These are phyloP conservation scores for Cephus spinipes DNA, from an alignment of 2,888 invertebrate species.

Conservation along the genomic window DNA sequence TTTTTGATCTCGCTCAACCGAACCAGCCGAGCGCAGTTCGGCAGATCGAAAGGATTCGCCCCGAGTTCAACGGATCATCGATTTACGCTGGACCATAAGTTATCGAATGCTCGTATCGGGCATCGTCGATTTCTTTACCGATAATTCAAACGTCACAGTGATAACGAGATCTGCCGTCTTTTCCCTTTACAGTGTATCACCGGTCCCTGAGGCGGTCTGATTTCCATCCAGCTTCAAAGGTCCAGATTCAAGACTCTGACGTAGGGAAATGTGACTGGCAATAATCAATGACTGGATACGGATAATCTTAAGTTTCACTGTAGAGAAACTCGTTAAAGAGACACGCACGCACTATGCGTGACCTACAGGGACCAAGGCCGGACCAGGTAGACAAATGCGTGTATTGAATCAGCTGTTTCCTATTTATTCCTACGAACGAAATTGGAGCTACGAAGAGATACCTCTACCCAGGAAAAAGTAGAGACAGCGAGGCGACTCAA, in stretches of 20 bases:
- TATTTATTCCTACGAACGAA: neutral
- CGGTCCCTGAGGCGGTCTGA: neutral
- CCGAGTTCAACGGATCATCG: neutral
- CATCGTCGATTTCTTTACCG: neutral
- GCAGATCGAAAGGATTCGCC: neutral
- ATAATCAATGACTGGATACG: neutral
- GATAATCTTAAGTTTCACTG: neutral
- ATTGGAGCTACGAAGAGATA: neutral
- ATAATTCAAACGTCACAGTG: neutral
- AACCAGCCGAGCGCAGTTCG: neutral
- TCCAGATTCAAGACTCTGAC: neutral
- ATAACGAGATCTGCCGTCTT: neutral
- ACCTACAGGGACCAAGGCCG: neutral
- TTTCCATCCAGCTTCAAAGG: neutral
- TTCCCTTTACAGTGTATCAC: neutral
- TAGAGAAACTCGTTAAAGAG: neutral
- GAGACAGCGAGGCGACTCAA: neutral
- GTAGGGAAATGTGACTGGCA: no score
- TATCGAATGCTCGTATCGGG: neutral
- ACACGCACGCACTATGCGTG: neutral
- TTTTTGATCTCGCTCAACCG: neutral
- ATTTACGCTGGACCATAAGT: neutral
- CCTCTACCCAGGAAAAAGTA: neutral
- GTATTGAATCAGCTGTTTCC: slow-evolving; percentile 27
- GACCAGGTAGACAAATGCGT: neutral